Evolutionary conservation across 1,140 invertebrate species (phyloP), one percentile per base, ranked within the genome.

Genomic region (Aphis gossypii): DNA sequence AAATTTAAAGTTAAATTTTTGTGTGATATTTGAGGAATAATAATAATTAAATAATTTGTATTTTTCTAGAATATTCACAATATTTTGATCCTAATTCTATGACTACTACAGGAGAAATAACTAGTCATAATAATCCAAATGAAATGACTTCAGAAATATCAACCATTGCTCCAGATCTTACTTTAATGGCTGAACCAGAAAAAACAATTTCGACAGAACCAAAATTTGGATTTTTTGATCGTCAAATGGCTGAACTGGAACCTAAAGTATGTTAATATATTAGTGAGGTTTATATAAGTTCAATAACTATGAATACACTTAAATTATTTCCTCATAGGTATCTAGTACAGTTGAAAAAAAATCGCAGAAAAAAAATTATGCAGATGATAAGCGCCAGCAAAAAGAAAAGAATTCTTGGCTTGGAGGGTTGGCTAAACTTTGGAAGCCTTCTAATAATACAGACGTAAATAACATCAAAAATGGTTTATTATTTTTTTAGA

Each of bases 101-200:
- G 48, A 41, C 44, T 44, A 86, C 86, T 14, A 11, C 76, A 20
- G 92, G 51, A 86, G 92, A 93, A 54, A 41, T 56, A 30, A 51
- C 30, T 35, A 93, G 7, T 41, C 48, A 92, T 56, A 86, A 41
- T 86, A 93, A 54, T 54, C 82, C 41, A 25, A 93, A 93, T 86
- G 92, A 93, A 93, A 93, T 93, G 92, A 93, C 92, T 38, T 86
- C 92, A 41, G 92, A 93, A 56, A 93, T 93, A 51, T 93, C 92
- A 18, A 93, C 92, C 2, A 93, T 93, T 54, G 23, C 82, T 86
- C 23, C 92, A 41, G 92, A 93, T 93, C 68, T 86, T n/a, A 93
- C 92, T 30, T 93, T 93, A 83, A 86, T 14, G 6, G 76, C 91
- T n/a, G 92, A 93, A 93, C 25, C 92, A 93, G 92, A 93, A 84